phyloP scores from a whole-genome alignment of 2,113 vertebrate genomes.

The Ciconia boyciana region DNA sequence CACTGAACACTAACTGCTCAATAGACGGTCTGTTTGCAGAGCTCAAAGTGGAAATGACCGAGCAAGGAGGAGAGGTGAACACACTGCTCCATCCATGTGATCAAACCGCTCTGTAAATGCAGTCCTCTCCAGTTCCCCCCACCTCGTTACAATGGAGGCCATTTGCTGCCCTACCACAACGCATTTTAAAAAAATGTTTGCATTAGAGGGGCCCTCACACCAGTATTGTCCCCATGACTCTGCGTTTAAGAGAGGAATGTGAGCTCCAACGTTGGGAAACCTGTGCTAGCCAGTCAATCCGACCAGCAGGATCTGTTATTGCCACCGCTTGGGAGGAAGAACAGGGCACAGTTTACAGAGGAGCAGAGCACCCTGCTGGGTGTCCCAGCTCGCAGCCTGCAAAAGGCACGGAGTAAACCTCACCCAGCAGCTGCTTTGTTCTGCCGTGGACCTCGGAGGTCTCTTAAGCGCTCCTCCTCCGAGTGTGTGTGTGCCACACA shows the following conservation, averaged over 20 bases:
- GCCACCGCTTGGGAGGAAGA: neutral
- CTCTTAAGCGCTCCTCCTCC: neutral
- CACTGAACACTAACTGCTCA: conserved; percentile 60
- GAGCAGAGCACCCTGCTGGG: neutral
- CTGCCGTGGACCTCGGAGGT: neutral
- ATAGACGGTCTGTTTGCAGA: conserved; percentile 62
- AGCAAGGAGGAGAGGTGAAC: conserved; percentile 65
- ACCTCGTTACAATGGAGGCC: conserved; percentile 14
- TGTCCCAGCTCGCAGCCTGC: neutral
- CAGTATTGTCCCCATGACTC: neutral
- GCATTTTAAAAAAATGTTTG: conserved; percentile 26
- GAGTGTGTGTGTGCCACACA: neutral
- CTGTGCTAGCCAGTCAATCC: neutral
- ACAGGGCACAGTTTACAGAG: neutral
- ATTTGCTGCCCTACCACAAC: conserved; percentile 17
- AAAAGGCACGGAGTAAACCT: accelerated
- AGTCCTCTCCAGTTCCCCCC: neutral
- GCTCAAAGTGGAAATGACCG: conserved; percentile 67
- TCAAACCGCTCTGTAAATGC: conserved; percentile 44
- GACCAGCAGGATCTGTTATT: neutral
- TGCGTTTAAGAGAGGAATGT: neutral
- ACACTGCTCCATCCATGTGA: conserved; percentile 55
- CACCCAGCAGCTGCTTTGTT: neutral
- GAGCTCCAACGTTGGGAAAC: neutral
- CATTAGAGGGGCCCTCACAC: neutral